Percentiles rank a stretch among this genome's conserved stretches.
Evolutionary conservation across 2,888 invertebrate species (phyloP).

Genomic region (Machimus atricapillus): DNA sequence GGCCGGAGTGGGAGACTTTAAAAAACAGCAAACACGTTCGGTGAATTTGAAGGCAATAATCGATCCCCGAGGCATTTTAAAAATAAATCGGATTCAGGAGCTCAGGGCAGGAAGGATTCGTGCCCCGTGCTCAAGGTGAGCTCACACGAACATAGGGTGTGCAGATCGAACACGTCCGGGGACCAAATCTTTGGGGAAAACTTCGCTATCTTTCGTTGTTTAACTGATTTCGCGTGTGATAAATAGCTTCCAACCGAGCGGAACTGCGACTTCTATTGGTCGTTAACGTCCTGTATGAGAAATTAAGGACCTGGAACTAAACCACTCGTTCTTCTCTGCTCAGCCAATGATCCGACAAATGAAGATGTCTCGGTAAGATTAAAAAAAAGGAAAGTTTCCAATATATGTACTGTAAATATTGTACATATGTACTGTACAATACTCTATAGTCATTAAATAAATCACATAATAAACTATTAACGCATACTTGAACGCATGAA

Average conservation of each 20-base stretch:
- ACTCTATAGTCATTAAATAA: too few relatives aligned
- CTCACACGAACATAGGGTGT: conserved; percentile 8
- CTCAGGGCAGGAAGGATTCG: conserved; percentile 8
- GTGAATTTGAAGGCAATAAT: conserved; percentile 47
- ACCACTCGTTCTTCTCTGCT: neutral
- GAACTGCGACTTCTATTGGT: neutral
- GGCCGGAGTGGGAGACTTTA: neutral
- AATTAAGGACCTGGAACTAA: neutral
- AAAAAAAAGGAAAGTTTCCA: neutral
- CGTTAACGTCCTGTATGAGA: neutral
- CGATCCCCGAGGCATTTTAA: conserved; percentile 49
- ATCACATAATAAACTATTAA: too few relatives aligned
- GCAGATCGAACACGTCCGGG: neutral
- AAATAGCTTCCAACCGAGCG: conserved; percentile 8
- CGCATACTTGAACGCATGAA: too few relatives aligned
- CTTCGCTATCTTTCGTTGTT: conserved; percentile 24
- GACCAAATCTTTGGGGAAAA: conserved; percentile 23
- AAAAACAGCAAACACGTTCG: conserved; percentile 38
- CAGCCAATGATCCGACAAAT: neutral
- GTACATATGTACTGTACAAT: too few relatives aligned
- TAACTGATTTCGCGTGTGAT: conserved; percentile 39
- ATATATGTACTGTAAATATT: too few relatives aligned
- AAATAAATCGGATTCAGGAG: conserved; percentile 47
- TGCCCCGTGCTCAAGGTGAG: neutral
- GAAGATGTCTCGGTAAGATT: neutral